These are phyloP conservation scores for Neoaliturus tenellus DNA, from an alignment of 2,888 invertebrate genomes.

Conservation along the genomic window DNA sequence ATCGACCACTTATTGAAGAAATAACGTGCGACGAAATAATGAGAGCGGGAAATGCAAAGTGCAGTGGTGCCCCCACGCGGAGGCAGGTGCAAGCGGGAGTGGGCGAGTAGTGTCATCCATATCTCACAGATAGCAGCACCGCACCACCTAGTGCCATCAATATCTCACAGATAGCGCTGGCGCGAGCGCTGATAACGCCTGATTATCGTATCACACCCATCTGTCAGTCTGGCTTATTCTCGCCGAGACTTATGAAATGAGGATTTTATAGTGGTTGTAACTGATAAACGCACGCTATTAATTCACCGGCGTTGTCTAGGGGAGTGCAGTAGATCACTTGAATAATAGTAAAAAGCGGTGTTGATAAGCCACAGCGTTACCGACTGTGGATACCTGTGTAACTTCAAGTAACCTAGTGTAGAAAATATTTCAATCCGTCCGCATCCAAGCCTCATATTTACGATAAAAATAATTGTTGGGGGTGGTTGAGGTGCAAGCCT, in stretches of 20 bases:
- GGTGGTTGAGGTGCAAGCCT: too few relatives aligned
- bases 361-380: too few relatives aligned
- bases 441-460: too few relatives aligned
- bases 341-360: too few relatives aligned
- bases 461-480: too few relatives aligned
- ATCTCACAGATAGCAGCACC: conserved; percentile 35
- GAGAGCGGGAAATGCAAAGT: neutral
- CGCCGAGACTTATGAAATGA: conserved; percentile 19
- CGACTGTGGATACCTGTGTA: too few relatives aligned
- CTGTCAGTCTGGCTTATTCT: conserved; percentile 24
- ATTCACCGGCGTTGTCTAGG: neutral
- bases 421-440: too few relatives aligned
- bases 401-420: too few relatives aligned
- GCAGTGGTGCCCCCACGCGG: conserved; percentile 18
- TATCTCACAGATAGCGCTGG: conserved; percentile 10
- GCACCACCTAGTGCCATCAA: conserved; percentile 26
- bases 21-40: neutral
- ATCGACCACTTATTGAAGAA: too few relatives aligned
- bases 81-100: neutral
- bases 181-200: neutral
- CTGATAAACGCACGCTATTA: conserved; percentile 5
- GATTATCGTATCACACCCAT: conserved; percentile 16
- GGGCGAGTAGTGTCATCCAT: conserved; percentile 22
- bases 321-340: too few relatives aligned
- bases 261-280: neutral